These are phyloP conservation scores for Thunnus thynnus DNA, from an alignment of 2,113 vertebrate genomes.

Conservation along the genomic window DNA sequence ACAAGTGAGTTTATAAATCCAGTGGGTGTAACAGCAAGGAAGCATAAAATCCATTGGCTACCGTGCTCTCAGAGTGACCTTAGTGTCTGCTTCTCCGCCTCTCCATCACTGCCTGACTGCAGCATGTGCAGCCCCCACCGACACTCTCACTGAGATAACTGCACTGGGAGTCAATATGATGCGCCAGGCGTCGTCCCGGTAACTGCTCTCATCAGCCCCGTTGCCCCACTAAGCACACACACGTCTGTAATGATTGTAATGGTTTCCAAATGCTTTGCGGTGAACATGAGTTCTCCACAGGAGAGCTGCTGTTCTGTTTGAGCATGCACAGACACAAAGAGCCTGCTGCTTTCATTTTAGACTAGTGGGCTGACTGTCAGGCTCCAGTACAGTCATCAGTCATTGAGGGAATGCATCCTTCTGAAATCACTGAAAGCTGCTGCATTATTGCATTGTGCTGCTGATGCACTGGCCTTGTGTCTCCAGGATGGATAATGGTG, in stretches of 20 bases:
- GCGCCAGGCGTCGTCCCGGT: conserved; percentile 52
- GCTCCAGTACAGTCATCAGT: conserved; percentile 22
- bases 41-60: conserved; percentile 70
- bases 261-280: conserved; percentile 57
- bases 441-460: background rate
- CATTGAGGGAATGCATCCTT: conserved; percentile 16
- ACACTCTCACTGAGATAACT: conserved; percentile 64
- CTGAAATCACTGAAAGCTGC: conserved; percentile 19
- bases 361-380: conserved; percentile 37
- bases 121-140: conserved; percentile 29
- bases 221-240: conserved; percentile 52
- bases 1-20: conserved; percentile 67
- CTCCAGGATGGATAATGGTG: no score
- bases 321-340: conserved; percentile 19
- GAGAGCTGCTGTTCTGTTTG: conserved; percentile 44
- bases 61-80: conserved; percentile 67
- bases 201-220: conserved; percentile 71
- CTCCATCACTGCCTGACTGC: conserved; percentile 47
- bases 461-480: background rate
- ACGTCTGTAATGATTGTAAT: conserved; percentile 73
- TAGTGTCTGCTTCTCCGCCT: conserved; percentile 48
- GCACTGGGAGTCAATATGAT: conserved; percentile 64
- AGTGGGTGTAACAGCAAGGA: conserved; percentile 63
- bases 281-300: conserved; percentile 57
- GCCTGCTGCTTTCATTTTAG: conserved; percentile 42